Percentiles rank a stretch among this genome's conserved stretches.
These are phyloP conservation scores for Chalcosyrphus nemorum DNA, from an alignment of 2,888 invertebrate species.

Conservation along the genomic window DNA sequence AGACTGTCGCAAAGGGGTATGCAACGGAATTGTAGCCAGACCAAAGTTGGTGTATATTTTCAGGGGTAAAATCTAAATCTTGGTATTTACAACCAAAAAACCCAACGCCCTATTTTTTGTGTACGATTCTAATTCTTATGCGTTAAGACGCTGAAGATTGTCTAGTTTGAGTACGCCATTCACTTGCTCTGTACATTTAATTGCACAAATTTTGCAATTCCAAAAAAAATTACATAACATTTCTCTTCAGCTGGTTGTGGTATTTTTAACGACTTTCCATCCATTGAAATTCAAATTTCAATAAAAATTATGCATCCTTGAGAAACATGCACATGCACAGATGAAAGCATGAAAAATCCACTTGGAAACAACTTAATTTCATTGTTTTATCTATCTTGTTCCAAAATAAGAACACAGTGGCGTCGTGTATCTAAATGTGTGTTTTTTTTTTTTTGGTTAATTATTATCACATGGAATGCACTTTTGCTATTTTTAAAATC, in stretches of 20 bases:
- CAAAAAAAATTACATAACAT: not conserved
- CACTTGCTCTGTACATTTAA: too few species aligned
- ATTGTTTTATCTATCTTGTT: not conserved
- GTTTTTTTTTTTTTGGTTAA: too few species aligned
- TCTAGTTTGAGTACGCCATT: too few species aligned
- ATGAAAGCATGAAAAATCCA: not conserved
- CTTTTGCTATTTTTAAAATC: constrained; percentile 41
- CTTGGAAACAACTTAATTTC: not conserved
- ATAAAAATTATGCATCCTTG: constrained; percentile 9
- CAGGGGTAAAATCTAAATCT: not conserved
- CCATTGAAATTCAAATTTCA: not conserved
- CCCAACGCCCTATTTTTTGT: too few species aligned
- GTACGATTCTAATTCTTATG: too few species aligned
- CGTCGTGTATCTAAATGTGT: not conserved
- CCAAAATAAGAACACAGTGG: not conserved
- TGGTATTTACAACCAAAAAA: too few species aligned
- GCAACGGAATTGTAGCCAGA: not conserved
- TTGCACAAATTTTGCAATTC: not conserved
- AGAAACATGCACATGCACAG: not conserved
- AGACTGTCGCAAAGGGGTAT: not conserved
- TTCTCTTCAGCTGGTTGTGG: not conserved
- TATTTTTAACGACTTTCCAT: not conserved
- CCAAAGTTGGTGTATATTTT: not conserved
- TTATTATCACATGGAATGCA: constrained; percentile 51
- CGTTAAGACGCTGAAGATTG: too few species aligned